Conservation (phyloP, 2,888 invertebrate species). For the Galerucella calmariensis region DNA sequence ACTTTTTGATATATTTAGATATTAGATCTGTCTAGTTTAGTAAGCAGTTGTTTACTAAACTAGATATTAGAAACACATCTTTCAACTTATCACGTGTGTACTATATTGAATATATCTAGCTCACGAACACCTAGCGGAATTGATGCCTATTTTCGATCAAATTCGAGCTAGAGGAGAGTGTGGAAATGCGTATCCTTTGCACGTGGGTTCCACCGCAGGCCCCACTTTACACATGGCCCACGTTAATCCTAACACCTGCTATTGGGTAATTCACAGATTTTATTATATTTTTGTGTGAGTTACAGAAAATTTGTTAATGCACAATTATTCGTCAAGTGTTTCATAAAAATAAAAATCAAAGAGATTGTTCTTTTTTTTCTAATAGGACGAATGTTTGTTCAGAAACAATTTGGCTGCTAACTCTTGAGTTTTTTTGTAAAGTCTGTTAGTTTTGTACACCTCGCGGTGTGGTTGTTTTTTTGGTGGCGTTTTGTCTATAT, state of each 20-base stretch:
- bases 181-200: conserved; percentile 90
- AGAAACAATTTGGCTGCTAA: not conserved
- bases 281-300: conserved; percentile 35
- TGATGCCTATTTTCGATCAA: conserved; percentile 96
- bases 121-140: conserved; percentile 94
- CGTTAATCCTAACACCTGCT: conserved; percentile 72
- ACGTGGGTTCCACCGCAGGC: conserved; percentile 80
- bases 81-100: conserved; percentile 40
- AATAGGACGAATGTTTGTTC: not conserved
- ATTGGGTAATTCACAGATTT: conserved; percentile 72
- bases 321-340: not conserved
- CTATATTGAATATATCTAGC: conserved; percentile 67
- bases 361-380: not conserved
- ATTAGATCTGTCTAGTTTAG: not conserved
- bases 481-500: conserved; percentile 31
- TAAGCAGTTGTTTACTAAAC: not conserved
- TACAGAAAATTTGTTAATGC: conserved; percentile 3
- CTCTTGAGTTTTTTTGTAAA: conserved; percentile 17
- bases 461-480: conserved; percentile 55
- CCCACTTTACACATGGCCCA: conserved; percentile 73
- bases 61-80: conserved; percentile 4
- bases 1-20: not conserved
- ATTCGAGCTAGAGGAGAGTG: conserved; percentile 91
- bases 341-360: not conserved
- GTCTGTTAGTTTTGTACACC: conserved; percentile 31